phyloP scores from a whole-genome alignment of 2,797 vertebrate genomes.

The Astyanax mexicanus region DNA sequence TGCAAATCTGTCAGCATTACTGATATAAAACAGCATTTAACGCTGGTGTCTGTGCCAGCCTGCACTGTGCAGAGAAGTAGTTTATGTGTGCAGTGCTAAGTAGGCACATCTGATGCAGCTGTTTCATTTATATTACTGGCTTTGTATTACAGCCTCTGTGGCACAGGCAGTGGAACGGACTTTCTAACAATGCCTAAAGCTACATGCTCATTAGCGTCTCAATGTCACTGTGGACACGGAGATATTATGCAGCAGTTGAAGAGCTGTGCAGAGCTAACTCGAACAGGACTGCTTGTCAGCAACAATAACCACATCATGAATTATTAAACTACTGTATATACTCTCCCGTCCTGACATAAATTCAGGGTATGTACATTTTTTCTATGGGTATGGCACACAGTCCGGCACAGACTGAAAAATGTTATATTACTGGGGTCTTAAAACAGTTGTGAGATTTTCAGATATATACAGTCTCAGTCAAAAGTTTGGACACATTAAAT shows the following conservation, averaged over 20 bases:
- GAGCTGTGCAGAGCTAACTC: slow-evolving; percentile 39
- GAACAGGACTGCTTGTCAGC: slow-evolving; percentile 38
- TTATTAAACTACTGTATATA: slow-evolving; percentile 48
- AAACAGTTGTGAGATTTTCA: no score
- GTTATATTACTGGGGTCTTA: no score
- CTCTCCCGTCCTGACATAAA: no score
- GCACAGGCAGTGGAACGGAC: slow-evolving; percentile 26
- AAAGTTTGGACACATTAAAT: no score
- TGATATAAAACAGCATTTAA: not conserved
- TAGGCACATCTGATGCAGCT: slow-evolving; percentile 52
- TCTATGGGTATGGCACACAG: no score
- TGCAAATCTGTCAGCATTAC: not conserved
- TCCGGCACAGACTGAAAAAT: no score
- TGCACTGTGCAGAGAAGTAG: not conserved
- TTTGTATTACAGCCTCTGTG: slow-evolving; percentile 43
- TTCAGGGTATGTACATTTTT: no score
- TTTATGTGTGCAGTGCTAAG: slow-evolving; percentile 38
- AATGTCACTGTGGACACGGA: slow-evolving; percentile 45
- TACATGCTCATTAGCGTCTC: slow-evolving; percentile 50
- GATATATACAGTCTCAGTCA: no score
- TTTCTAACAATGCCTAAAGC: slow-evolving; percentile 52
- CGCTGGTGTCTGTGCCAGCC: not conserved
- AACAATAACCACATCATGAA: slow-evolving; percentile 43
- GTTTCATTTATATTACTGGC: slow-evolving; percentile 52
- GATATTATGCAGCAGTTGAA: slow-evolving; percentile 46